Base-by-base conservation (phyloP, 2,113 vertebrate species). In the Elanus axillaris region DNA sequence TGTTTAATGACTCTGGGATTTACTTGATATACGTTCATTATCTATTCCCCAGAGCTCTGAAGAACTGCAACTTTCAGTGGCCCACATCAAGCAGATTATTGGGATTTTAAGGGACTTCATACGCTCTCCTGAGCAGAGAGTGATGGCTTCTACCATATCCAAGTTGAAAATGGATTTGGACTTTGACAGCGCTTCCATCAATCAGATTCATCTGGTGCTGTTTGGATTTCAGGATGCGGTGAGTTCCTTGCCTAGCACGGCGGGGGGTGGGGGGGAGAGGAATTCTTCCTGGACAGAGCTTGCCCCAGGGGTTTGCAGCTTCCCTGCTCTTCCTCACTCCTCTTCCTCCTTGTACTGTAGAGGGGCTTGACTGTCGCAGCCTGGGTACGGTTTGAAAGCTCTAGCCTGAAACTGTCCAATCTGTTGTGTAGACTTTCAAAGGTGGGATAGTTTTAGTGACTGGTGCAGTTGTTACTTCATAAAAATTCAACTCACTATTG, bases 211-310 rank as follows among this genome's bases (percentile, higher is more conserved):
- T 78, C 97, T 99, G 96, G 98, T 99, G 40, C 97, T 99, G 63
- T 99, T 99, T 78, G 99, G 99, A 75, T 99, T 99, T 97, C 99
- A 99, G 97, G 99, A 99, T 97, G 99, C 99, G 4, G 99, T 99
- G 95, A 98, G 98, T 98, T 63, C 31, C 31, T 50, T 36, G 42
- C n/a, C 34, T 56, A 20, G 7, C 6, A 6, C 19, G 31, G 26
- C 16, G 8, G 21, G 18, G 34, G 67, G 16, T 83, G 36, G 26
- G 18, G 8, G 21, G 18, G 34, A 71, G 16, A 86, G 36, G 16
- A 72, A 42, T 77, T 92, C 20, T 76, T 60, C 27, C 50, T 17
- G 48, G 22, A 29, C 59, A 79, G 75, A 91, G 16, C 50, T 80
- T 10, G 59, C 31, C 13, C 13, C 32, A 19, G 11, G 38, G 11